Base-by-base conservation (phyloP, 2,888 invertebrate genomes). In the Rhimphoctona megacephalus region DNA sequence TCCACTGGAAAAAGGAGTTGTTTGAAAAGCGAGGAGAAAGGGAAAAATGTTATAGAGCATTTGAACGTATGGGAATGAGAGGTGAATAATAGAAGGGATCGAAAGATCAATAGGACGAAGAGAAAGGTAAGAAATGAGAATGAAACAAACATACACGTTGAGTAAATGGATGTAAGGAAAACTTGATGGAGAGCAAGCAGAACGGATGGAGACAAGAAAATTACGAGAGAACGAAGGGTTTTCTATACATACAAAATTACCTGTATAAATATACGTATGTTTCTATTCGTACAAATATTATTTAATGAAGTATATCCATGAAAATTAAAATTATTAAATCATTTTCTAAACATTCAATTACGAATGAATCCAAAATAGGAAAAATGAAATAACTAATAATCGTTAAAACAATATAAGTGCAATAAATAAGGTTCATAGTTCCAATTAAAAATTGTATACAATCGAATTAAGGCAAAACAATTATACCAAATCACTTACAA, bases 101-200 rank as follows among this genome's bases (percentile, higher is more conserved):
- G 77, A 77, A 66, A 77, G 66, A 33, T 66, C 64, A 66, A 77
- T 66, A 66, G 33, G 36, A 36, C 46, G 61, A 76, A 33, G n/a
- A 52, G 66, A 64, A 52, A 73, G 66, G 67, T 43, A 39, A 25
- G 52, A 64, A 39, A 81, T 43, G 64, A 49, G 39, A 36, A 76
- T 76, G 25, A 69, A 82, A 67, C 33, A 19, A 69, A 77, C 49
- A 52, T 36, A 61, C 46, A 39, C 25, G 25, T 30, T 66, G 61
- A 43, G 61, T 52, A 77, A 70, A 33, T 36, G 30, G 52, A 72
- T 66, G 66, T 49, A 52, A 43, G 36, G 33, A 33, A 57, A 49
- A 49, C 70, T 69, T 57, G 57, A 82, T 57, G 33, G 39, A 33
- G 52, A 70, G 70, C 82, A 70, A 82, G 73, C 54, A 69, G 57